These are phyloP conservation scores for Drosophila sturtevanti DNA, from an alignment of 1,140 invertebrate species.

Conservation along the genomic window DNA sequence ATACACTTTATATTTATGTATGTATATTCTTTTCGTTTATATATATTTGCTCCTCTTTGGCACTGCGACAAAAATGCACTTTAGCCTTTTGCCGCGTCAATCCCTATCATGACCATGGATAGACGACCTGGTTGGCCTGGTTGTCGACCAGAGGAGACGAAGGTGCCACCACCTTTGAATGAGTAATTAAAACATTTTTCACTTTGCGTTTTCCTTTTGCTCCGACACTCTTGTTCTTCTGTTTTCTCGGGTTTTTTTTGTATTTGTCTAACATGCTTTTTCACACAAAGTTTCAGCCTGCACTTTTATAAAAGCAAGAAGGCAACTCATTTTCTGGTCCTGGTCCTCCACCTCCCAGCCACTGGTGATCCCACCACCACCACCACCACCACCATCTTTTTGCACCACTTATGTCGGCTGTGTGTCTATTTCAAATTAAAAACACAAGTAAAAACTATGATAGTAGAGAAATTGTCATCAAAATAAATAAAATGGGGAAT, in stretches of 20 bases:
- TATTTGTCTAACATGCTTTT: conserved; percentile 56
- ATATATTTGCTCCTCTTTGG: conserved; percentile 1
- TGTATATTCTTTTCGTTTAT: background rate
- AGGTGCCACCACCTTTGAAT: conserved; percentile 47
- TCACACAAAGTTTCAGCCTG: conserved; percentile 48
- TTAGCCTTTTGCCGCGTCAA: conserved; percentile 10
- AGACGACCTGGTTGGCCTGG: conserved; percentile 2
- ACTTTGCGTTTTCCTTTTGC: conserved; percentile 54
- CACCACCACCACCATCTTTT: conserved; percentile 11
- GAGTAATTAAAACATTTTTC: conserved; percentile 82
- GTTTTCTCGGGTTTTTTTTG: conserved; percentile 34
- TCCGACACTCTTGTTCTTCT: conserved; percentile 40
- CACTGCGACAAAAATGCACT: conserved; percentile 40
- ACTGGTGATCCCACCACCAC: background rate
- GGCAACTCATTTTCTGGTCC: conserved; percentile 25
- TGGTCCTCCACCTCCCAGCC: too few relatives aligned
- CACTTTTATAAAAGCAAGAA: conserved; percentile 42
- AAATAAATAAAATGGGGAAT: conserved; percentile 8
- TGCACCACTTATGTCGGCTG: conserved; percentile 1
- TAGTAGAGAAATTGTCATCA: conserved; percentile 26
- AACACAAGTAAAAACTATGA: conserved; percentile 40
- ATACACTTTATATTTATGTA: background rate
- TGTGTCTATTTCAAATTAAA: conserved; percentile 58
- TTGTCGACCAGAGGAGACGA: background rate
- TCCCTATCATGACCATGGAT: conserved; percentile 4